Evolutionary conservation across 1,140 invertebrate species (phyloP).

Genomic region (Drosophila pruinosa): DNA sequence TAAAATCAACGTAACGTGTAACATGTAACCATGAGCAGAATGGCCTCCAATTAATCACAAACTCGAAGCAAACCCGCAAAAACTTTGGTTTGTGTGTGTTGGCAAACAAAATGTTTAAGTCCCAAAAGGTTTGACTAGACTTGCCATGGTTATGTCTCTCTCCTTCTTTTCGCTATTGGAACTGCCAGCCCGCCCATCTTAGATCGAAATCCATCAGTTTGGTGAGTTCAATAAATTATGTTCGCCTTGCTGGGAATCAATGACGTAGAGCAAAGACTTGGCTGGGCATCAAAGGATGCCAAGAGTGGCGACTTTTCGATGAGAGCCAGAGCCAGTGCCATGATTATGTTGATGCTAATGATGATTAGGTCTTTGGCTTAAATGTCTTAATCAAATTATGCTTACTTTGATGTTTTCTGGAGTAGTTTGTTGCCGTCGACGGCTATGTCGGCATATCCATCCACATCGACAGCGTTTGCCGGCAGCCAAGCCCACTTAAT

Average conservation of each 20-base stretch:
- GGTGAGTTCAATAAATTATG: constrained; percentile 73
- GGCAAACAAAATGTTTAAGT: constrained; percentile 70
- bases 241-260: constrained; percentile 56
- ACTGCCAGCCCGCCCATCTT: neutral
- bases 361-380: constrained; percentile 80
- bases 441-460: constrained; percentile 18
- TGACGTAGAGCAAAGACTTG: constrained; percentile 63
- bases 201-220: constrained; percentile 41
- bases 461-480: constrained; percentile 25
- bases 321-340: constrained; percentile 41
- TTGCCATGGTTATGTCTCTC: neutral
- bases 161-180: neutral
- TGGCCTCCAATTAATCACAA: constrained; percentile 69
- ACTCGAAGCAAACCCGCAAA: constrained; percentile 50
- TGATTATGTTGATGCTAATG: constrained; percentile 80
- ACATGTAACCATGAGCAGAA: constrained; percentile 51
- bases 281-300: constrained; percentile 59
- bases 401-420: constrained; percentile 75
- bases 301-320: constrained; percentile 44
- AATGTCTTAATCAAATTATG: constrained; percentile 82
- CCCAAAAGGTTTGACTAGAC: constrained; percentile 62
- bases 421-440: constrained; percentile 22
- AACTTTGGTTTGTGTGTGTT: constrained; percentile 59
- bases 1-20: constrained; percentile 66
- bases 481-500: constrained; percentile 73